Evolutionary conservation across 2,797 vertebrate genomes (phyloP).

Genomic region (Eurystomus glaucurus): DNA sequence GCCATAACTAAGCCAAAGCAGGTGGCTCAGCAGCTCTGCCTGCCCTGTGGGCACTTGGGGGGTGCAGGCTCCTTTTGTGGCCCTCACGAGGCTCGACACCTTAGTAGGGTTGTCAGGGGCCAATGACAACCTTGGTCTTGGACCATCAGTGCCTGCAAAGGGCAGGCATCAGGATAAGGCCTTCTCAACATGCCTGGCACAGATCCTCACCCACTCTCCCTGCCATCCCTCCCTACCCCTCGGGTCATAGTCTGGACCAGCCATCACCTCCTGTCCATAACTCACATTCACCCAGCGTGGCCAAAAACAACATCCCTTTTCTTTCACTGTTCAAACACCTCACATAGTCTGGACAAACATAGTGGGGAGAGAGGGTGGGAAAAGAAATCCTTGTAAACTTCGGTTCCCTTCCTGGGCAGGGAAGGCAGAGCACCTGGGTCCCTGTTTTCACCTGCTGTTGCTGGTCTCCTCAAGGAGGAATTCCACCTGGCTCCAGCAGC

Average conservation of each 20-base stretch:
- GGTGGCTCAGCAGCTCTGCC: neutral
- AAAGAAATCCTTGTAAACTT: neutral
- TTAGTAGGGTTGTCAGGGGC: neutral
- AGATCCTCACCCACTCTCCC: fast-evolving
- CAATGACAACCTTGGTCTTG: fast-evolving
- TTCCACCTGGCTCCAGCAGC: neutral
- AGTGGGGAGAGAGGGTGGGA: fast-evolving
- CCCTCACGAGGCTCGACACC: fast-evolving
- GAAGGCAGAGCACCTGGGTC: neutral
- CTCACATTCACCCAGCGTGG: neutral
- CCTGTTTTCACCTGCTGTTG: fast-evolving
- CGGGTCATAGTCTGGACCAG: neutral
- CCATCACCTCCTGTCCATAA: neutral
- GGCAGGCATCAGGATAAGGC: neutral
- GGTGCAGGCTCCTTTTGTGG: neutral
- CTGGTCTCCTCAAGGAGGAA: neutral
- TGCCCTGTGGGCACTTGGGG: fast-evolving
- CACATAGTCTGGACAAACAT: neutral
- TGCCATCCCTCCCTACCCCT: neutral
- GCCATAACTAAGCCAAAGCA: fast-evolving
- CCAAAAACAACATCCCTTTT: neutral
- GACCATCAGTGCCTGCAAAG: fast-evolving
- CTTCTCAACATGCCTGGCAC: neutral
- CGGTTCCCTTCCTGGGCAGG: neutral
- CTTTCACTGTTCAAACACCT: neutral